Conservation (phyloP, 2,888 invertebrate genomes). For the Parasteatoda lunata region DNA sequence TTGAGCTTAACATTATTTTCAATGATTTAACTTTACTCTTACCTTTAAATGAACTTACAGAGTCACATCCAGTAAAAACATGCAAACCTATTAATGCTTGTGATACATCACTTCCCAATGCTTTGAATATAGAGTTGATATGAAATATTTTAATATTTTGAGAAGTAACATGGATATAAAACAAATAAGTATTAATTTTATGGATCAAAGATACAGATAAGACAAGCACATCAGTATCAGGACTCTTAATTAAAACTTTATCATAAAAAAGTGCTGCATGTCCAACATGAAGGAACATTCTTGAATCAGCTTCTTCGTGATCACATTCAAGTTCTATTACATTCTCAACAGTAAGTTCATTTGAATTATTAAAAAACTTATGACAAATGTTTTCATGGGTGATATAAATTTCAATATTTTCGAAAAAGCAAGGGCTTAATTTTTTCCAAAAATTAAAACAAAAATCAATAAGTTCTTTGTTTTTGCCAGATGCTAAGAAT, state of each 20-base stretch:
- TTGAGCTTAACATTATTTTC: no score
- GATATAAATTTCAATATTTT: background rate
- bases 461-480: background rate
- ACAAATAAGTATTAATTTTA: background rate
- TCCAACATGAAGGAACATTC: background rate
- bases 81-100: background rate
- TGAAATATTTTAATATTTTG: background rate
- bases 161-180: background rate
- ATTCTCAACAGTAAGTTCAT: background rate
- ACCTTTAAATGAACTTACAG: conserved; percentile 16
- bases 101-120: background rate
- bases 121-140: background rate
- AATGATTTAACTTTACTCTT: background rate
- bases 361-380: background rate
- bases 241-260: background rate
- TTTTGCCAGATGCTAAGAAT: background rate
- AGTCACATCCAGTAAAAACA: background rate
- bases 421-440: background rate
- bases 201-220: background rate
- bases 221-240: background rate
- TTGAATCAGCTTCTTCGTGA: background rate
- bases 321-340: background rate
- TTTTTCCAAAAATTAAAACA: background rate
- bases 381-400: background rate
- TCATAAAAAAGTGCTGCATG: background rate